Percentiles rank a stretch among this genome's conserved stretches.
Evolutionary conservation across 2,888 invertebrate genomes (phyloP).

Genomic region (Gastrophysa polygoni): DNA sequence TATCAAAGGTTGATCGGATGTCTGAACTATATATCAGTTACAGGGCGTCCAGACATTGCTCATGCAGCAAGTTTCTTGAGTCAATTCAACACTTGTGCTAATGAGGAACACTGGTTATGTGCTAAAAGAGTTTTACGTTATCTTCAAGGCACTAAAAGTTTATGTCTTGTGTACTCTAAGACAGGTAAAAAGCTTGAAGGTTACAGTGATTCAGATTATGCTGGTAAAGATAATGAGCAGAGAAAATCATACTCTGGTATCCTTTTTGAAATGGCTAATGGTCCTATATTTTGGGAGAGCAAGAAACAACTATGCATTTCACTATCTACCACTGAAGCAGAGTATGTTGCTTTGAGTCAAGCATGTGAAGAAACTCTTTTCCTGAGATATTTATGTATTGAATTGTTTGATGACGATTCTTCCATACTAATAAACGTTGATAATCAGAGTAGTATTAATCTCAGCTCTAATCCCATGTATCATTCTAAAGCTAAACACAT

Average conservation of each 20-base stretch:
- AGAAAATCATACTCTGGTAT: neutral
- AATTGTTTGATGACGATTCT: neutral
- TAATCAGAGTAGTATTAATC: neutral
- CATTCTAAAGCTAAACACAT: neutral
- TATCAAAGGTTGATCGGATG: constrained; percentile 19
- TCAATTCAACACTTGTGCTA: constrained; percentile 29
- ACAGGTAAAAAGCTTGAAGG: constrained; percentile 12
- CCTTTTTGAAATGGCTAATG: neutral
- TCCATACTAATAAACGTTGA: neutral
- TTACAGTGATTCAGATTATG: too few species aligned
- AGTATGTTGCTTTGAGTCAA: too few species aligned
- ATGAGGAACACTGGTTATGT: constrained; percentile 28
- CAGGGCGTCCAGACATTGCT: constrained; percentile 26
- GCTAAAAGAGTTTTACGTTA: constrained; percentile 23
- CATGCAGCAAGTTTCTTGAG: constrained; percentile 29
- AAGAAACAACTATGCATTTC: constrained; percentile 37
- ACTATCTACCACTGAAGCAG: constrained; percentile 40
- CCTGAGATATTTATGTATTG: constrained; percentile 2
- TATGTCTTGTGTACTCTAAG: constrained; percentile 14
- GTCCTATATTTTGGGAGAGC: neutral
- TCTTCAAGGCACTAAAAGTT: constrained; percentile 12
- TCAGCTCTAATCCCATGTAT: neutral
- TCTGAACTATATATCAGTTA: constrained; percentile 2
- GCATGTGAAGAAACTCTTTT: too few species aligned
- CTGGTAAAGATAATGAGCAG: neutral